Evolutionary conservation across 2,797 vertebrate genomes (phyloP).

Genomic region (Gephyroberyx darwinii): DNA sequence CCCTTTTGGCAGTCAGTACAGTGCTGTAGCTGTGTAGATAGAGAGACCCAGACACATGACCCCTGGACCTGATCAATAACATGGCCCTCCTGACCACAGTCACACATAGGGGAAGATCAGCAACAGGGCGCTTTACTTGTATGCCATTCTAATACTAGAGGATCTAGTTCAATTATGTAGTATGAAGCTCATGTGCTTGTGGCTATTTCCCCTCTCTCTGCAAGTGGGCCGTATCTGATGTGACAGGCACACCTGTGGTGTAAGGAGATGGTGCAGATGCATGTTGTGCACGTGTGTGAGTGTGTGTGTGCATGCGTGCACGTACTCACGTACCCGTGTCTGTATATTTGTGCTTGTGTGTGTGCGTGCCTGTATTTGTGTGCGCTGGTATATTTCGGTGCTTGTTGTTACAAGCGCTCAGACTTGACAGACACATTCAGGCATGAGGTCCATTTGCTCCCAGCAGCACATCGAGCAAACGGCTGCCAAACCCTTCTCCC

Average conservation of each 20-base stretch:
- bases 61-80: conserved; percentile 44
- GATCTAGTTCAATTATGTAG: not conserved
- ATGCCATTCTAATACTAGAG: not conserved
- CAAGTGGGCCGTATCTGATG: conserved; percentile 21
- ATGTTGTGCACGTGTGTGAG: not conserved
- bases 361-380: not conserved
- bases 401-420: conserved; percentile 1
- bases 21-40: not conserved
- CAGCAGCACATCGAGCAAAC: conserved; percentile 42
- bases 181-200: not conserved
- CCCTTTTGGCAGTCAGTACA: conserved; percentile 31
- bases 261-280: not conserved
- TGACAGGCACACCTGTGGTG: conserved; percentile 47
- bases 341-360: not conserved
- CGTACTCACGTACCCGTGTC: conserved; percentile 1
- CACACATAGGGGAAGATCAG: not conserved
- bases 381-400: not conserved
- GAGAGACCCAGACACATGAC: conserved; percentile 32
- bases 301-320: conserved; percentile 3
- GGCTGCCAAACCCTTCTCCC: conserved; percentile 42
- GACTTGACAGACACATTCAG: conserved; percentile 45
- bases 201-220: not conserved
- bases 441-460: conserved; percentile 46
- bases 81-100: not conserved
- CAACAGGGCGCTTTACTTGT: not conserved